These are phyloP conservation scores for Nestor notabilis DNA, from an alignment of 2,113 vertebrate genomes.

Conservation along the genomic window DNA sequence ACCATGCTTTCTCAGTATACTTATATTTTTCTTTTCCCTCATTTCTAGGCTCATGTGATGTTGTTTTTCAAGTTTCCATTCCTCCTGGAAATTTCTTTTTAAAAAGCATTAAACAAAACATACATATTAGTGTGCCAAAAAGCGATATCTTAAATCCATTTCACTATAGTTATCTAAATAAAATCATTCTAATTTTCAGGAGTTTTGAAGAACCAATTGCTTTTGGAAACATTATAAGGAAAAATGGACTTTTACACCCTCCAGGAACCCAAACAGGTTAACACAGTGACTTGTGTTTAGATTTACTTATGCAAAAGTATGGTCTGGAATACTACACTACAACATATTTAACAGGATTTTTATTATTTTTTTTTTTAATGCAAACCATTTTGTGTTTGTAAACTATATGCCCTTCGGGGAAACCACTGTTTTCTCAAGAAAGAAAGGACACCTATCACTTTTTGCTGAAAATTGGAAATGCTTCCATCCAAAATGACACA, in stretches of 20 bases:
- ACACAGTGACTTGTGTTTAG: neutral
- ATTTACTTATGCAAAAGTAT: neutral
- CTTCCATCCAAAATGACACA: neutral
- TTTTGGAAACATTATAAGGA: neutral
- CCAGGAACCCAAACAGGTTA: neutral
- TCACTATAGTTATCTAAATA: neutral
- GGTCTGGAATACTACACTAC: neutral
- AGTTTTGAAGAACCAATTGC: neutral
- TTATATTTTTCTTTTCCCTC: neutral
- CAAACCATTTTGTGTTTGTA: neutral
- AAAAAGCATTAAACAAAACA: neutral
- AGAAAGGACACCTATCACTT: neutral
- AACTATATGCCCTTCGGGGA: neutral
- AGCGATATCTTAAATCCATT: neutral
- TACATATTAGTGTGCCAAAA: rapidly evolving
- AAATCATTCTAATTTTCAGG: neutral
- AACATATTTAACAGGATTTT: neutral
- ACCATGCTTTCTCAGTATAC: neutral
- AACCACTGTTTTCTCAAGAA: neutral
- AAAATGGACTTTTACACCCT: neutral
- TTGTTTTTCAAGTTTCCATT: neutral
- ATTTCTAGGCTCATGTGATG: neutral
- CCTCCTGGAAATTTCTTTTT: neutral
- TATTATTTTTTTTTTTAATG: neutral
- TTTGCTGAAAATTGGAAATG: neutral